Conservation (phyloP, 2,888 invertebrate genomes). For the Ophioninae sp. region DNA sequence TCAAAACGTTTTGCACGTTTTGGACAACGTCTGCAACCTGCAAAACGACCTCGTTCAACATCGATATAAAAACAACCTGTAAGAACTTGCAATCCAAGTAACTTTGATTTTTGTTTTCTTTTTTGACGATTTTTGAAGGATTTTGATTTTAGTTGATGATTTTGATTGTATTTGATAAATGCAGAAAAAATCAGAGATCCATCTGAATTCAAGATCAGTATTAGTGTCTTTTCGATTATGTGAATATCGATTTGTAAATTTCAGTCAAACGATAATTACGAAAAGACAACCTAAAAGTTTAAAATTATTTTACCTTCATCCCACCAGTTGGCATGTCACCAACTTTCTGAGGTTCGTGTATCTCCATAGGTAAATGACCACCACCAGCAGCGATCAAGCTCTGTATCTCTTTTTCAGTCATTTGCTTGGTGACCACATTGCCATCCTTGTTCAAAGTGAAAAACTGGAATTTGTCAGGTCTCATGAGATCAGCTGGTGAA, state of each 20-base stretch:
- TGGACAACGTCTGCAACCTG: conserved; percentile 89
- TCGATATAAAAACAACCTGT: not conserved
- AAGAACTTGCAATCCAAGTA: too few species aligned
- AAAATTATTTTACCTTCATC: conserved; percentile 69
- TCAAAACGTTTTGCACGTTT: conserved; percentile 91
- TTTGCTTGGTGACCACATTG: conserved; percentile 90
- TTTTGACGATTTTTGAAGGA: too few species aligned
- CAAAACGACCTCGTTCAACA: not conserved
- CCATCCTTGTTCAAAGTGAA: conserved; percentile 93
- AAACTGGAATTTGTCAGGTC: conserved; percentile 93
- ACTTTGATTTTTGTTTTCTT: too few species aligned
- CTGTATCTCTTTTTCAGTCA: conserved; percentile 93
- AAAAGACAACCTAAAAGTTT: too few species aligned
- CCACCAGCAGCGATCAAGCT: conserved; percentile 92
- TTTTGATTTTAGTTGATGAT: too few species aligned
- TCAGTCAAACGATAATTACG: too few species aligned
- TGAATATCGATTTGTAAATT: too few species aligned
- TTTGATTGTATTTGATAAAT: too few species aligned
- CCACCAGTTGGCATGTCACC: conserved; percentile 70
- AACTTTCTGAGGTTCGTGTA: conserved; percentile 73
- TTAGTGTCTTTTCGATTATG: too few species aligned
- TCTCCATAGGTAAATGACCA: conserved; percentile 78
- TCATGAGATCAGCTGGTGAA: conserved; percentile 90
- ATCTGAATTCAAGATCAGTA: too few species aligned
- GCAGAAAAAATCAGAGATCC: not conserved